These are phyloP conservation scores for Catonia carolina DNA, from an alignment of 2,888 invertebrate species.

Conservation along the genomic window DNA sequence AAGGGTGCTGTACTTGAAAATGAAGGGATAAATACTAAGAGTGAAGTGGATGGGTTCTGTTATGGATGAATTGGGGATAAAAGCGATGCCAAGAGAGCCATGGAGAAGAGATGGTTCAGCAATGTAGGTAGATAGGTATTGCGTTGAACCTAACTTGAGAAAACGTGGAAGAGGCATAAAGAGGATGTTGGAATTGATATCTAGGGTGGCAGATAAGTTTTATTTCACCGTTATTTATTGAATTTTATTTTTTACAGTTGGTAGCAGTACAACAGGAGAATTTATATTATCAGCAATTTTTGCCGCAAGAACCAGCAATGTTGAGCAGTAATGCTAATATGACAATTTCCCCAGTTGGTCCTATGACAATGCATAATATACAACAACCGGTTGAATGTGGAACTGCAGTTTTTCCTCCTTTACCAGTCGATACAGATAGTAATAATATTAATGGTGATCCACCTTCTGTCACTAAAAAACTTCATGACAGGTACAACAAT, in stretches of 20 bases:
- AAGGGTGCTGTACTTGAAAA: too few relatives aligned
- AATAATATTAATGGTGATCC: slow-evolving; percentile 32
- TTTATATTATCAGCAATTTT: slow-evolving; percentile 43
- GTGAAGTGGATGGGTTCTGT: too few relatives aligned
- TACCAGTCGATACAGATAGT: slow-evolving; percentile 39
- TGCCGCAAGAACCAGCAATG: slow-evolving; percentile 21
- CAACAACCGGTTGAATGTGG: too few relatives aligned
- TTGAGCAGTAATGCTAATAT: slow-evolving; percentile 10
- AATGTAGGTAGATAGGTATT: too few relatives aligned
- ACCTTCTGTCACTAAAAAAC: slow-evolving; percentile 39
- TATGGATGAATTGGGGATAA: too few relatives aligned
- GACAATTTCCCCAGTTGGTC: slow-evolving; percentile 9
- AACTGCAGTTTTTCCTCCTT: slow-evolving; percentile 25
- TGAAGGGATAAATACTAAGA: too few relatives aligned
- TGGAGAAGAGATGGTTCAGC: too few relatives aligned
- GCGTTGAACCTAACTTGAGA: too few relatives aligned
- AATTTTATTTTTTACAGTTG: slow-evolving; percentile 38
- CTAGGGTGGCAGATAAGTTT: slow-evolving; percentile 1
- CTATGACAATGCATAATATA: not conserved
- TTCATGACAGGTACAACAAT: slow-evolving; percentile 41
- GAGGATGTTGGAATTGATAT: too few relatives aligned
- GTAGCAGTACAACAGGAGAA: slow-evolving; percentile 47
- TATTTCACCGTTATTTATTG: not conserved
- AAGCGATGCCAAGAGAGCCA: too few relatives aligned
- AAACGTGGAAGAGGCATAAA: too few relatives aligned